These are phyloP conservation scores for Drosophila parabipectinata DNA, from an alignment of 1,140 invertebrate genomes.

Conservation along the genomic window DNA sequence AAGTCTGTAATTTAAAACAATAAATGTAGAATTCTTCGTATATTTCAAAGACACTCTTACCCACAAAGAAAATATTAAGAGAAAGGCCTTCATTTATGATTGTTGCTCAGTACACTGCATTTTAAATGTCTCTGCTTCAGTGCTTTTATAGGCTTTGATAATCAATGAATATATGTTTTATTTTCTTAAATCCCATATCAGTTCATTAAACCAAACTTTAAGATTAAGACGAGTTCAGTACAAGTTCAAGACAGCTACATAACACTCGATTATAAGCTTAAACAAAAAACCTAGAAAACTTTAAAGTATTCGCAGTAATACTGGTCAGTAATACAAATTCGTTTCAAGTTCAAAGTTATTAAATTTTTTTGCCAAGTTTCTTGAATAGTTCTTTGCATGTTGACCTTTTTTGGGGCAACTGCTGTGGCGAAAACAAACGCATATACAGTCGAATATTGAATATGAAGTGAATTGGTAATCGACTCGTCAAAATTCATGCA, in stretches of 20 bases:
- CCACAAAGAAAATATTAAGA: background rate
- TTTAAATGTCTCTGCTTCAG: background rate
- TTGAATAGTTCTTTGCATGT: conserved; percentile 49
- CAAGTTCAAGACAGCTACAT: background rate
- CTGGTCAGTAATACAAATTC: background rate
- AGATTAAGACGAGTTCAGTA: background rate
- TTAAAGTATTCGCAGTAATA: too few species aligned
- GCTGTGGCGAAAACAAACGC: conserved; percentile 31
- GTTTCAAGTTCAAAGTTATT: conserved; percentile 44
- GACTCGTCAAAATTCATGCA: conserved; percentile 54
- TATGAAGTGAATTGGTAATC: conserved; percentile 38
- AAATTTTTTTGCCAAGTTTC: conserved; percentile 22
- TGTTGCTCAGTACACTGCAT: background rate
- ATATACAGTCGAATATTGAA: conserved; percentile 4
- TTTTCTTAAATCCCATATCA: conserved; percentile 1
- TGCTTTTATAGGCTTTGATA: conserved; percentile 8
- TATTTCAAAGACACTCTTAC: background rate
- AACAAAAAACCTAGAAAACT: too few species aligned
- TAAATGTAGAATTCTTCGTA: too few species aligned
- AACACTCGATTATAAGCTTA: too few species aligned
- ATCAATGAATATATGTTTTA: background rate
- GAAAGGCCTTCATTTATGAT: background rate
- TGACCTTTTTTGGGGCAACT: conserved; percentile 54
- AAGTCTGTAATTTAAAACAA: background rate
- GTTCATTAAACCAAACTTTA: background rate